Base-by-base conservation (phyloP, 2,797 vertebrate species). In the Macropodus opercularis region DNA sequence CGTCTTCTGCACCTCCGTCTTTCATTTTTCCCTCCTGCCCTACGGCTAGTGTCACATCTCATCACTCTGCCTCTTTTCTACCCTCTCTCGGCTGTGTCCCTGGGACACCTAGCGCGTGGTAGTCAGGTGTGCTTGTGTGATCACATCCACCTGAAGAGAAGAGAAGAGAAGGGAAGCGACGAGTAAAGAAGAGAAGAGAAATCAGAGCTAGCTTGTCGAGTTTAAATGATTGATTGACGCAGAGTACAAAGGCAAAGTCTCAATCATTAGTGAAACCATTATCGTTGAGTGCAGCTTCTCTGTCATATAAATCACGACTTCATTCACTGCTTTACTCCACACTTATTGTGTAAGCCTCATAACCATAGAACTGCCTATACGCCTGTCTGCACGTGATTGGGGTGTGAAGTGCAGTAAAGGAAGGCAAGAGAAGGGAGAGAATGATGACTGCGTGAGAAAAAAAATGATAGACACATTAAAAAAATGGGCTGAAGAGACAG, bases 231-330 rank as follows among this genome's bases (percentile, higher is more conserved):
- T 60, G 83, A 87, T 82, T 26, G 71, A 72, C 58, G 68, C 71
- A 27, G 69, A 82, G 77, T 53, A 77, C 74, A 81, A 85, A 85
- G 76, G 77, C 81, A 75, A 75, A 77, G 78, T 85, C 75, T 85
- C 74, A 85, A 83, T 87, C 83, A 87, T 85, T 87, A 82, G 75
- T 67, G 65, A 63, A 80, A 59, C 77, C 77, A 81, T 86, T 85
- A 80, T 79, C 66, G 42, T 78, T 69, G 65, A 76, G 78, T 75
- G 51, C 69, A 68, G 77, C 72, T 66, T 69, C 73, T 69, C 68
- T 65, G 77, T 77, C 80, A 79, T 81, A 81, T 86, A 81, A 87
- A 87, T 85, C 80, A 83, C 67, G 75, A 62, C 55, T 85, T 82
- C 79, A 84, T 75, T 85, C 72, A 41, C 62, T 70, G 70, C 66